A percentile compares a stretch with the other conserved stretches of the same genome.
Evolutionary conservation across 2,888 invertebrate genomes (phyloP).

Genomic region (Pyrrhosoma nymphula): DNA sequence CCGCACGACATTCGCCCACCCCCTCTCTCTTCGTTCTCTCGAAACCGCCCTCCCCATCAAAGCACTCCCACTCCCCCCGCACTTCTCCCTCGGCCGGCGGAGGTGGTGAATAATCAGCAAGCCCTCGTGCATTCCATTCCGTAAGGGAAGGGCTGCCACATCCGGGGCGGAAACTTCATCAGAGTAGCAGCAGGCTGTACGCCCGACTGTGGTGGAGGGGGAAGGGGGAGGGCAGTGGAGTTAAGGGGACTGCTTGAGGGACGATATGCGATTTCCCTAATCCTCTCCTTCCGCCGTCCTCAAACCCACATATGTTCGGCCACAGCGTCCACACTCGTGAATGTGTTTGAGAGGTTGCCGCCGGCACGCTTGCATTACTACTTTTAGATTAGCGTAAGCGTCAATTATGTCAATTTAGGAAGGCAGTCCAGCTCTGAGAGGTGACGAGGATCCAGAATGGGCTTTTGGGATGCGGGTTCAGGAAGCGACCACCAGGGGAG

Average conservation of each 20-base stretch:
- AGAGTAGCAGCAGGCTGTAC: slow-evolving; percentile 14
- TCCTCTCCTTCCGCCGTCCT: background rate
- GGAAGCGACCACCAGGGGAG: background rate
- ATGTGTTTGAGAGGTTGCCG: background rate
- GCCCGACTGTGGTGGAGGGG: background rate
- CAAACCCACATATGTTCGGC: background rate
- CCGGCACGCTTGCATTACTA: background rate
- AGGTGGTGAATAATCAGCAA: slow-evolving; percentile 41
- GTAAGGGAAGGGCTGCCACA: slow-evolving; percentile 38
- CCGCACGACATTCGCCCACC: too few species aligned
- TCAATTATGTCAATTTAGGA: background rate
- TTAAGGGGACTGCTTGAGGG: background rate
- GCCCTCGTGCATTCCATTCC: background rate
- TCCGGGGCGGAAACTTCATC: slow-evolving; percentile 55
- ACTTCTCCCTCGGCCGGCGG: background rate
- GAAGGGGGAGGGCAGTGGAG: background rate
- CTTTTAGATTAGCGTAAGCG: background rate
- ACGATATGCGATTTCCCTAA: background rate
- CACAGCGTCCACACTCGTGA: background rate
- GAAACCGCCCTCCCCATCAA: background rate
- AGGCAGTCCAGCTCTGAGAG: background rate
- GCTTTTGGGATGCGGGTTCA: background rate
- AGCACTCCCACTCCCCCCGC: background rate
- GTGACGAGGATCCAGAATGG: background rate
- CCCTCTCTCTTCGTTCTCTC: background rate